Evolutionary conservation across 2,888 invertebrate species (phyloP).

Genomic region (Aproaerema taeniolella): DNA sequence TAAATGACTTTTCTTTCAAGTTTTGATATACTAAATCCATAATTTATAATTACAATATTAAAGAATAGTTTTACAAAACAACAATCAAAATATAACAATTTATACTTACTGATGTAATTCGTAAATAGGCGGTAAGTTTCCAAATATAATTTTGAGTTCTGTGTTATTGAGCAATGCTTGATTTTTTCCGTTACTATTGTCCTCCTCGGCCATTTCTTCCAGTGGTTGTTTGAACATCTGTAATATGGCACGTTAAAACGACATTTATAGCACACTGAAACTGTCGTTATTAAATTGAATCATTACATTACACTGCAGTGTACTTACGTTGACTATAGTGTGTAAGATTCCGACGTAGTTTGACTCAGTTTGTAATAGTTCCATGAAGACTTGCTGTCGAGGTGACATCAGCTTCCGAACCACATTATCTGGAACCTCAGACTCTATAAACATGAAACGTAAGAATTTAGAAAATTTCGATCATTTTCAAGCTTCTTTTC

Average conservation of each 20-base stretch:
- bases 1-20: no score
- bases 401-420: constrained; percentile 84
- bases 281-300: no score
- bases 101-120: constrained; percentile 89
- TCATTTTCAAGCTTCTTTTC: no score
- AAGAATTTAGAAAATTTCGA: no score
- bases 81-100: no score
- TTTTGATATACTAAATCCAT: no score
- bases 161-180: constrained; percentile 90
- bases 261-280: no score
- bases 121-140: constrained; percentile 95
- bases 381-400: constrained; percentile 90
- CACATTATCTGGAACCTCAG: constrained; percentile 78
- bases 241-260: constrained; percentile 24
- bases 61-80: no score
- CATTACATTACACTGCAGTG: no score
- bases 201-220: constrained; percentile 90
- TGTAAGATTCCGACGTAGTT: constrained; percentile 98
- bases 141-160: constrained; percentile 96
- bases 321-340: constrained; percentile 90
- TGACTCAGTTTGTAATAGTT: constrained; percentile 96
- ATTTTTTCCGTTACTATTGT: constrained; percentile 79
- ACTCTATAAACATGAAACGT: constrained; percentile 45
- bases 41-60: no score
- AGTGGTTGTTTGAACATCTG: constrained; percentile 96